These are phyloP conservation scores for Caenorhabditis sp. DNA, from an alignment of 2,888 invertebrate species.

Conservation along the genomic window DNA sequence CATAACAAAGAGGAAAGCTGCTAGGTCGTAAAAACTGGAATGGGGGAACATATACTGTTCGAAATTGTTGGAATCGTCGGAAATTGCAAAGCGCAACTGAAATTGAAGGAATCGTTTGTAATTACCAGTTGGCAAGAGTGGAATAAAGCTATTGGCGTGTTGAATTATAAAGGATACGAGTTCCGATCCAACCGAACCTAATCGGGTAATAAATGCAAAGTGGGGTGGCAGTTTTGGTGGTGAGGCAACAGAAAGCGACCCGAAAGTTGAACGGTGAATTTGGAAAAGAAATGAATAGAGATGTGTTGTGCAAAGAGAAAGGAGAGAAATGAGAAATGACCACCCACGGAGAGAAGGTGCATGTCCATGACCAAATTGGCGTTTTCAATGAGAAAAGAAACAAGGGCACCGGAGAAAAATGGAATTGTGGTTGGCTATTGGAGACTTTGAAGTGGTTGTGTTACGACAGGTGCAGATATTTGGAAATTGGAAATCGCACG, in stretches of 20 bases:
- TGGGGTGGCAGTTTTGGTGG: slow-evolving; percentile 23
- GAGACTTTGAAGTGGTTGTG: neutral
- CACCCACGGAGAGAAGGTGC: slow-evolving; percentile 55
- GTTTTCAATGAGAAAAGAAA: slow-evolving; percentile 31
- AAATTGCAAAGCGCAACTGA: slow-evolving; percentile 26
- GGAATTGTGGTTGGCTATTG: neutral
- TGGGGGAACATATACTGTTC: slow-evolving; percentile 5
- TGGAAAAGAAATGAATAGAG: neutral
- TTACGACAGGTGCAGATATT: neutral
- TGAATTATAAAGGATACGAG: slow-evolving; percentile 27
- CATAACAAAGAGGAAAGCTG: slow-evolving; percentile 4
- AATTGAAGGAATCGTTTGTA: slow-evolving; percentile 10
- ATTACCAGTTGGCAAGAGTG: neutral
- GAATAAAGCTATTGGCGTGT: neutral
- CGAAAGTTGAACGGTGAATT: slow-evolving; percentile 46
- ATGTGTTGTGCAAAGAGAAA: slow-evolving; percentile 41
- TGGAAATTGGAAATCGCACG: no score
- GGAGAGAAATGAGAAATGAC: slow-evolving; percentile 50
- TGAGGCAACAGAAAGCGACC: slow-evolving; percentile 14
- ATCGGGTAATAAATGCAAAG: slow-evolving; percentile 55
- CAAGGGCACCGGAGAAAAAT: slow-evolving; percentile 1
- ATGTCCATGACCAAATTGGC: slow-evolving; percentile 35
- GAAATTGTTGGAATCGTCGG: no score
- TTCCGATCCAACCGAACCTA: slow-evolving; percentile 24
- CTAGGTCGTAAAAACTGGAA: slow-evolving; percentile 35